A percentile compares a stretch with the other conserved stretches of the same genome.
These are phyloP conservation scores for Sander lucioperca DNA, from an alignment of 2,113 vertebrate genomes.

Conservation along the genomic window DNA sequence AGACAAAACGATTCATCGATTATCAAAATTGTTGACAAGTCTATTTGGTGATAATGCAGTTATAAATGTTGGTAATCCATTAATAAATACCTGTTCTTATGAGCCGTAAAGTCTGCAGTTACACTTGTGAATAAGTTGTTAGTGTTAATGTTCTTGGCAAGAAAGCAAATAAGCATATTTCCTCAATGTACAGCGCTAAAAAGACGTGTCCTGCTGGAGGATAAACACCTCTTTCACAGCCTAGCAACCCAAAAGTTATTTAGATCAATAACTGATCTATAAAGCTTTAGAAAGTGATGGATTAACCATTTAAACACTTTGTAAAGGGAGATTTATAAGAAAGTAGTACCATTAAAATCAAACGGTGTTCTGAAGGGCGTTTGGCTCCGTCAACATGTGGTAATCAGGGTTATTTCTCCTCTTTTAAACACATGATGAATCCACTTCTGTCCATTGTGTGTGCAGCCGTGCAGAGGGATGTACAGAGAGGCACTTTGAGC, in stretches of 20 bases:
- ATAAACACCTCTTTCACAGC: neutral
- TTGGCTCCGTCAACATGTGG: constrained; percentile 30
- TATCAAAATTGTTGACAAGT: neutral
- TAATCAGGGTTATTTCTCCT: constrained; percentile 36
- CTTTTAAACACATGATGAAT: constrained; percentile 73
- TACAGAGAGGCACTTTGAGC: constrained; percentile 59
- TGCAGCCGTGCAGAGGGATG: constrained; percentile 40
- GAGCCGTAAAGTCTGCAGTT: neutral
- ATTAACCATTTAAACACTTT: neutral
- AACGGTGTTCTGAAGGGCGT: constrained; percentile 14
- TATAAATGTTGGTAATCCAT: neutral
- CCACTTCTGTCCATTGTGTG: constrained; percentile 62
- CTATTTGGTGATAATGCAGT: neutral
- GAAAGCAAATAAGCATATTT: neutral
- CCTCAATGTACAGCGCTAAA: neutral
- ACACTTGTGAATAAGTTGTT: neutral
- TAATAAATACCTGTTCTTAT: neutral
- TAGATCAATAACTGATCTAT: neutral
- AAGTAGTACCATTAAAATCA: constrained; percentile 24
- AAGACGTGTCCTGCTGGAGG: neutral
- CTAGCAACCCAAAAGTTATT: neutral
- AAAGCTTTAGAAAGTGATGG: neutral
- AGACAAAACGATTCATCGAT: neutral
- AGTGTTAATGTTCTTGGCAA: neutral
- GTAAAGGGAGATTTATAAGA: neutral